These are phyloP conservation scores for Gastrophryne carolinensis DNA, from an alignment of 2,797 vertebrate species.

Conservation along the genomic window DNA sequence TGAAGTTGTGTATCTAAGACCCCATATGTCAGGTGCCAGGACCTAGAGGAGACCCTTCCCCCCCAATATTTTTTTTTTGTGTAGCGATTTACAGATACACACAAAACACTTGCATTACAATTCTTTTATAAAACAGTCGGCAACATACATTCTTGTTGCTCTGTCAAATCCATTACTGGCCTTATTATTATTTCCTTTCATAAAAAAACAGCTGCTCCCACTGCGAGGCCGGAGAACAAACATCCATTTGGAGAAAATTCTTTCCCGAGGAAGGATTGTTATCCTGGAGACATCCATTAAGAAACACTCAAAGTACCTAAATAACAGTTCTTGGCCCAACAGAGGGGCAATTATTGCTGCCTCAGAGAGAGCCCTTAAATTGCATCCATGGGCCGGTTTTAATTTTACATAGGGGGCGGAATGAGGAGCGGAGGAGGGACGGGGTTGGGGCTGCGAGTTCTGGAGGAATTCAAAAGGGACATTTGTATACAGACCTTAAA, in stretches of 20 bases:
- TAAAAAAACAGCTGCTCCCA: not conserved
- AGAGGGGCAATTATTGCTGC: not conserved
- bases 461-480: too few species aligned
- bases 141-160: not conserved
- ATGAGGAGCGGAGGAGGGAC: too few species aligned
- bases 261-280: not conserved
- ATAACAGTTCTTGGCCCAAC: not conserved
- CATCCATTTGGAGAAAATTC: not conserved
- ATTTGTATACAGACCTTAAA: too few species aligned
- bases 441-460: too few species aligned
- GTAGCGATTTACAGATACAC: not conserved
- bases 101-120: not conserved
- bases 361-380: not conserved
- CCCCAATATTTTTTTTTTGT: too few species aligned
- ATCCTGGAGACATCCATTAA: not conserved
- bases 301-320: not conserved
- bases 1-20: too few species aligned
- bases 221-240: not conserved
- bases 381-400: too few species aligned
- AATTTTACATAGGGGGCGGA: too few species aligned
- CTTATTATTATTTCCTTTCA: not conserved
- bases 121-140: not conserved
- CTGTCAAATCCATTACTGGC: not conserved
- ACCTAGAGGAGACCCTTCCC: too few species aligned
- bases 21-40: too few species aligned